These are phyloP conservation scores for Diabrotica virgifera DNA, from an alignment of 1,140 invertebrate genomes.

Conservation along the genomic window DNA sequence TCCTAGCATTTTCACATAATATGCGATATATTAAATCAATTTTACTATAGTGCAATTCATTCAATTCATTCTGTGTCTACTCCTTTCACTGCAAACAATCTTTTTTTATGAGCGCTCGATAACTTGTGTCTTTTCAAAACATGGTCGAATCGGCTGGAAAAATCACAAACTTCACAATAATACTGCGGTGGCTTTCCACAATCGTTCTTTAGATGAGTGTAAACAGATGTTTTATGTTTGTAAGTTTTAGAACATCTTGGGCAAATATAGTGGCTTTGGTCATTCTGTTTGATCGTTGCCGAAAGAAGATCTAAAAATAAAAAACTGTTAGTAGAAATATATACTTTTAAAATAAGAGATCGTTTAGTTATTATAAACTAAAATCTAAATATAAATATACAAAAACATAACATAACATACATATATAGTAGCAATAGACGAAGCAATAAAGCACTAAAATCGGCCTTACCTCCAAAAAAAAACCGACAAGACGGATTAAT, in stretches of 20 bases:
- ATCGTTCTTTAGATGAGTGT: constrained; percentile 53
- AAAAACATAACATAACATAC: no score
- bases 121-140: constrained; percentile 34
- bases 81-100: constrained; percentile 7
- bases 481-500: no score
- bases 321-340: not conserved
- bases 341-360: not conserved
- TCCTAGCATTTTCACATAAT: no score
- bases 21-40: no score
- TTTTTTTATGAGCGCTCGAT: constrained; percentile 30
- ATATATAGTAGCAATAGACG: no score
- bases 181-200: constrained; percentile 49
- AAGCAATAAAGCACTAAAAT: no score
- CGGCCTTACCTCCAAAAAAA: no score
- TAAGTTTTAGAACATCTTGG: constrained; percentile 40
- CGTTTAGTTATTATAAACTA: no score
- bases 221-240: constrained; percentile 52
- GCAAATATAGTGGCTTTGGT: constrained; percentile 39
- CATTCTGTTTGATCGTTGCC: constrained; percentile 11
- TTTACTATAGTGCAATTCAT: no score
- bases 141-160: constrained; percentile 34
- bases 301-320: not conserved
- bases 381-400: no score
- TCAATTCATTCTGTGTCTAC: not conserved
- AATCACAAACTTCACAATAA: constrained; percentile 32